These are phyloP conservation scores for Spermophilus dauricus DNA, from an alignment of 2,113 vertebrate genomes.

Conservation along the genomic window DNA sequence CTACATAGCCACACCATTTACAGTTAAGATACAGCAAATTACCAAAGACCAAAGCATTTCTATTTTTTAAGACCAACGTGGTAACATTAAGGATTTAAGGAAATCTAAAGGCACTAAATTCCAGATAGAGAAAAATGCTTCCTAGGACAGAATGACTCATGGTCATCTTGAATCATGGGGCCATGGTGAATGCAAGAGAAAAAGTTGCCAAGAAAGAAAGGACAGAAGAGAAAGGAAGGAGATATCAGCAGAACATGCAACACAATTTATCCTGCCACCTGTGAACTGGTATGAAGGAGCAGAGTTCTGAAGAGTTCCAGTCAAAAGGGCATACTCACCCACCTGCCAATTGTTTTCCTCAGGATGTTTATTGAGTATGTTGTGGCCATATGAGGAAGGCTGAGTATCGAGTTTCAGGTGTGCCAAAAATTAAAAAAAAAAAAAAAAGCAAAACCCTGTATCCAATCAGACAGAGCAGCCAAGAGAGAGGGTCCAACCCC, in stretches of 20 bases:
- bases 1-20: background rate
- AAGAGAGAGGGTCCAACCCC: no score
- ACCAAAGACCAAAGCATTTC: background rate
- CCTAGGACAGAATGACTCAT: background rate
- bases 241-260: background rate
- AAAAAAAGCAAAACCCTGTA: background rate
- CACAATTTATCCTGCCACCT: background rate
- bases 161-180: no score
- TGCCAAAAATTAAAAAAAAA: background rate
- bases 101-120: background rate
- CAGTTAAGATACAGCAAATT: background rate
- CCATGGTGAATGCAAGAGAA: background rate
- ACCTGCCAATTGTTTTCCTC: no score
- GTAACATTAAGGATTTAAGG: background rate
- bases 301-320: background rate
- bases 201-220: background rate
- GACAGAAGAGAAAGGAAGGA: background rate
- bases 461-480: no score
- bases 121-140: background rate
- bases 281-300: background rate
- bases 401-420: background rate
- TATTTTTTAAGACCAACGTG: background rate
- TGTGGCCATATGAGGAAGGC: fast-evolving
- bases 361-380: no score
- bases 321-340: fast-evolving